Conservation (phyloP, 2,888 invertebrate genomes). For the Noctuana brunneofusca region DNA sequence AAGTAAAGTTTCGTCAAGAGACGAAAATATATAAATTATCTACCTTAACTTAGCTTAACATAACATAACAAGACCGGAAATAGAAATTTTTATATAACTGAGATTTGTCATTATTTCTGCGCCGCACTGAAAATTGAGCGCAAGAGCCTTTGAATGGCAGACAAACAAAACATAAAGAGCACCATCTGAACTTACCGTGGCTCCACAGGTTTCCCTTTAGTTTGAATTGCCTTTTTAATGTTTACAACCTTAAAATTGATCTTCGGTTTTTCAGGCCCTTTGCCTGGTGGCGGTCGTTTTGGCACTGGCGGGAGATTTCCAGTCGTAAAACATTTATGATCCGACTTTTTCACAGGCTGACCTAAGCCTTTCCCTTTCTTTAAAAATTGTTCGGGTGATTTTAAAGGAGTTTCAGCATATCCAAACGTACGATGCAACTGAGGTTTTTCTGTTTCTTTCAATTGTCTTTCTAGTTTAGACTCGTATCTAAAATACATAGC, state of each 20-base stretch:
- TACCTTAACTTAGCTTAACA: too few species aligned
- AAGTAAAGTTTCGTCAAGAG: too few species aligned
- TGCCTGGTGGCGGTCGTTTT: constrained; percentile 59
- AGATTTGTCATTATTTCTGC: too few species aligned
- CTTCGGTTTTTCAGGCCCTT: constrained; percentile 58
- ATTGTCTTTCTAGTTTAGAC: constrained; percentile 75
- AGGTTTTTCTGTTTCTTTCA: constrained; percentile 68
- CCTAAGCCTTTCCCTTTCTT: constrained; percentile 83
- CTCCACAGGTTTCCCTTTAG: constrained; percentile 80
- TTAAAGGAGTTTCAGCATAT: constrained; percentile 83
- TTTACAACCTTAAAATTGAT: constrained; percentile 84
- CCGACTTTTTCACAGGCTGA: constrained; percentile 64
- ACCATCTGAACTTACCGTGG: constrained; percentile 60
- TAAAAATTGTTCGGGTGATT: constrained; percentile 83
- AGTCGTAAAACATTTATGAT: constrained; percentile 64
- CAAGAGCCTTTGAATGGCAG: too few species aligned
- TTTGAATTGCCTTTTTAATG: constrained; percentile 80
- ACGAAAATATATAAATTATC: too few species aligned
- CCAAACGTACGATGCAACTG: constrained; percentile 85
- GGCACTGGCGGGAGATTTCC: constrained; percentile 77
- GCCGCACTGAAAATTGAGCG: too few species aligned
- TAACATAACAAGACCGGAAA: too few species aligned
- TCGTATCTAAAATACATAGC: constrained; percentile 65
- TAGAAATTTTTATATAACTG: too few species aligned
- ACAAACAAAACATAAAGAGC: too few species aligned